Conservation (phyloP, 2,113 vertebrate genomes). For the Cynopterus brachyotis region DNA sequence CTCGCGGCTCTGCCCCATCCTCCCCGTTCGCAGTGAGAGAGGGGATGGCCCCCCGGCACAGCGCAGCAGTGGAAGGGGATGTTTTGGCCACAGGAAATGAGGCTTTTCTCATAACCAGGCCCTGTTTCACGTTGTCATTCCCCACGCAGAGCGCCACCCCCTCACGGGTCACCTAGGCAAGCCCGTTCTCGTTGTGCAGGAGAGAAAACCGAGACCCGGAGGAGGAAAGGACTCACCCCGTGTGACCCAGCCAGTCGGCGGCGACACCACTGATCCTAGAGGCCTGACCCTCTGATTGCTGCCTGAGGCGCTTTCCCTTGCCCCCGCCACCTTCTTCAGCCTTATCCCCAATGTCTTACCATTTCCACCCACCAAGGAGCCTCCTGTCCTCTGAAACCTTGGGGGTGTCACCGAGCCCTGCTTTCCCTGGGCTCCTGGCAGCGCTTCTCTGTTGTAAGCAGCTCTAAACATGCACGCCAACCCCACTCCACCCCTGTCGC, state of each 20-base stretch:
- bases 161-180: not conserved
- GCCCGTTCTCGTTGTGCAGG: no score
- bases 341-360: not conserved
- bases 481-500: fast-evolving
- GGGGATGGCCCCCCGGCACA: not conserved
- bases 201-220: not conserved
- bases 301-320: not conserved
- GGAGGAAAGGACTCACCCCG: not conserved
- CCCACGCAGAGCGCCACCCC: not conserved
- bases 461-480: not conserved
- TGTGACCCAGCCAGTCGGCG: not conserved
- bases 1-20: conserved; percentile 47
- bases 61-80: not conserved
- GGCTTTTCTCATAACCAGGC: not conserved
- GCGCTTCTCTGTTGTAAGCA: not conserved
- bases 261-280: not conserved
- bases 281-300: not conserved
- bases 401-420: not conserved
- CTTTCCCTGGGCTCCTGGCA: not conserved
- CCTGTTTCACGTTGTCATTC: not conserved
- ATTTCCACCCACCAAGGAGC: not conserved
- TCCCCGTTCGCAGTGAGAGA: not conserved
- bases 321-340: not conserved
- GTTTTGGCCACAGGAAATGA: not conserved
- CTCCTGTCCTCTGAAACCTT: not conserved